Percentiles rank a stretch among this genome's conserved stretches.
These are phyloP conservation scores for Aphelinus certus DNA, from an alignment of 1,140 invertebrate genomes.

Conservation along the genomic window DNA sequence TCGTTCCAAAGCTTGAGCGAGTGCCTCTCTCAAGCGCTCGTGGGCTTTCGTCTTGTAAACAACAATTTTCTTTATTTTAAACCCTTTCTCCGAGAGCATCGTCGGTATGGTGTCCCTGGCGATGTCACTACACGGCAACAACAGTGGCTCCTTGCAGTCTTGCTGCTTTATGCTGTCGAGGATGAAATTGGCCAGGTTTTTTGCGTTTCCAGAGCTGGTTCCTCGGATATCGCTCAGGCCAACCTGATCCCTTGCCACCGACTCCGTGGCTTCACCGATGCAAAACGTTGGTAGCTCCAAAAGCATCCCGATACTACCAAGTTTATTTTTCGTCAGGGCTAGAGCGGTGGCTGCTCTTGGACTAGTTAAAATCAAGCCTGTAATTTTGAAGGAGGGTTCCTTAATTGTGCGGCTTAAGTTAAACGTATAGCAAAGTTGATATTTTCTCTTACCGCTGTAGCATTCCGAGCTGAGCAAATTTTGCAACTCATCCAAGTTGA, in stretches of 20 bases:
- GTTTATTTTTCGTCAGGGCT: slow-evolving; percentile 31
- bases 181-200: slow-evolving; percentile 56
- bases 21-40: slow-evolving; percentile 49
- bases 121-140: slow-evolving; percentile 62
- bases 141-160: slow-evolving; percentile 46
- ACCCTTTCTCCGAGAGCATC: slow-evolving; percentile 45
- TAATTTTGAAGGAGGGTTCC: neutral
- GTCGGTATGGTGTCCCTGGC: slow-evolving; percentile 57
- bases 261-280: slow-evolving; percentile 57
- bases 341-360: slow-evolving; percentile 57
- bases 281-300: slow-evolving; percentile 53
- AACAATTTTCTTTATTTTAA: slow-evolving; percentile 53
- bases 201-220: slow-evolving; percentile 55
- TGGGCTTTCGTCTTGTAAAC: slow-evolving; percentile 55
- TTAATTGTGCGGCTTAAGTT: slow-evolving; percentile 9
- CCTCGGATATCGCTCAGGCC: slow-evolving; percentile 53
- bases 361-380: slow-evolving; percentile 62
- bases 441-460: slow-evolving; percentile 53
- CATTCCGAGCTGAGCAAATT: slow-evolving; percentile 43
- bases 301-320: too few relatives aligned
- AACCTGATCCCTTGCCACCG: slow-evolving; percentile 47
- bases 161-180: slow-evolving; percentile 38
- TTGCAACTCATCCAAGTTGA: slow-evolving; percentile 50
- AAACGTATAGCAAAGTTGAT: neutral
- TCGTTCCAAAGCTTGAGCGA: slow-evolving; percentile 44